Evolutionary conservation across 2,113 vertebrate species (phyloP), one percentile per base, ranked within the genome.

Genomic region (Misgurnus anguillicaudatus): DNA sequence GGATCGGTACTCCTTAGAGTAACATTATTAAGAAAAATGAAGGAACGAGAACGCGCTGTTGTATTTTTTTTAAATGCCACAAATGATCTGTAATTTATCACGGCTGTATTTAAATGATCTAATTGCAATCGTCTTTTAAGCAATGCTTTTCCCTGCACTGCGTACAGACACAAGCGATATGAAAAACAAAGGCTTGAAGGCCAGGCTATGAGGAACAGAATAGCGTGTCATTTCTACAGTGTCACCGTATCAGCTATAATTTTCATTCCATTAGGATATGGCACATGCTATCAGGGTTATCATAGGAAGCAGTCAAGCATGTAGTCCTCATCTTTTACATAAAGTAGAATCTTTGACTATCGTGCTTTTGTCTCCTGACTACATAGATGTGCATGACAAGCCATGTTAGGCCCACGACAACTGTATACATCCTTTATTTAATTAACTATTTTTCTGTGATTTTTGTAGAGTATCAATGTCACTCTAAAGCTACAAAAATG

Each of bases 251-350:
- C 77, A 72, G 85, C 69, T 87, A 88, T 89, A 81, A 84, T 86
- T 86, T 89, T 72, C 81, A 57, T 65, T 87, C 84, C 84, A 87
- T 88, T 89, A 85, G 82, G 77, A 73, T 62, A 76, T 24, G 42
- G 45, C 81, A 81, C 61, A 78, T 69, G 83, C 83, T 81, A 85
- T 79, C 68, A 81, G 78, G n/a, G 83, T 89, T 85, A 87, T 87
- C 83, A 87, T 82, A 86, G 82, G 39, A 39, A 51, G 87, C 67
- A 76, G 68, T 79, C 80, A 83, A 71, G 48, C 87, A 63, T 77
- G 82, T 63, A 51, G 48, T 87, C 77, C 70, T 11, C 13, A 4
- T 51, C 62, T 45, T 41, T 64, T 48, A 53, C 31, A 79, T 72
- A n/a, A 31, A 63, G 24, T 24, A 42, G 31, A 41, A 24, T 61